Conservation (phyloP, 2,797 vertebrate species). For the Micrastur ruficollis region DNA sequence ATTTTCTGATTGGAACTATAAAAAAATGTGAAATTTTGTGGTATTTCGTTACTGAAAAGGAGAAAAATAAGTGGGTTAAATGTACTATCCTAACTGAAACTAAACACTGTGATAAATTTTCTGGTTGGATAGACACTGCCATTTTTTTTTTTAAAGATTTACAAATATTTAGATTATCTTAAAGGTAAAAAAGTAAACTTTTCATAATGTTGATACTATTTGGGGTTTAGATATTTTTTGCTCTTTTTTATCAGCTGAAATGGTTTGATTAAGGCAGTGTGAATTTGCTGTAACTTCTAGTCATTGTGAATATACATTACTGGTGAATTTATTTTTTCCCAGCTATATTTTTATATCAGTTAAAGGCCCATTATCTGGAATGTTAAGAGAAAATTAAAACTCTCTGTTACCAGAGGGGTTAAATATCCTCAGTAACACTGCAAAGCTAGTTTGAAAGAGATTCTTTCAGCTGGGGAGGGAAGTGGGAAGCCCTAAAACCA, state of each 20-base stretch:
- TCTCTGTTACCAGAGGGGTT: neutral
- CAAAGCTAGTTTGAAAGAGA: neutral
- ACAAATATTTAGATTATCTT: neutral
- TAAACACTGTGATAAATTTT: neutral
- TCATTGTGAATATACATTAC: neutral
- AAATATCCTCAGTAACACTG: neutral
- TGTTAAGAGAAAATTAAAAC: neutral
- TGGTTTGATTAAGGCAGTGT: neutral
- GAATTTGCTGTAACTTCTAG: neutral
- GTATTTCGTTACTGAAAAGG: neutral
- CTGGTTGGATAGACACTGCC: neutral
- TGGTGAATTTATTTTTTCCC: neutral
- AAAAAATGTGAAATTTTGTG: neutral
- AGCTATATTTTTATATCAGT: neutral
- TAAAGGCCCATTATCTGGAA: neutral
- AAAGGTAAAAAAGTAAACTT: neutral
- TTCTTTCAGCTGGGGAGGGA: neutral
- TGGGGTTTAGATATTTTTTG: neutral
- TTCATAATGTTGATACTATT: neutral
- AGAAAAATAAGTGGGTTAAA: neutral
- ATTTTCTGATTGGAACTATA: neutral
- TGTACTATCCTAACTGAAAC: neutral
- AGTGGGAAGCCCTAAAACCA: neutral
- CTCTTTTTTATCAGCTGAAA: neutral
- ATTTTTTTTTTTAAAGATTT: neutral